Evolutionary conservation across 2,797 vertebrate genomes (phyloP).

Genomic region (Botia kubotai): DNA sequence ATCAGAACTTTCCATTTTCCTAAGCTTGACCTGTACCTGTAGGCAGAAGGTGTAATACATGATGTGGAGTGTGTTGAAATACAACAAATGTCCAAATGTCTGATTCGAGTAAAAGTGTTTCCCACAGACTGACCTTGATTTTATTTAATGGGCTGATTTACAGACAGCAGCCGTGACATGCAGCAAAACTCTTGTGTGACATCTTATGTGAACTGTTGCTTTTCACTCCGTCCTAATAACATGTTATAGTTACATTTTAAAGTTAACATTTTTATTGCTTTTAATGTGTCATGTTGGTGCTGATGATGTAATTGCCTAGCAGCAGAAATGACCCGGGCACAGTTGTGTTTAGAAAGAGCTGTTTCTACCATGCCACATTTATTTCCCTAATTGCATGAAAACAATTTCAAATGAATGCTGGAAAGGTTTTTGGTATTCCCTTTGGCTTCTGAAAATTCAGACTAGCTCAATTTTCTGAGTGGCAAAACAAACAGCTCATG

Average conservation of each 20-base stretch:
- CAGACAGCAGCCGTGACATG: constrained; percentile 30
- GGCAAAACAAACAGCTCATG: constrained; percentile 33
- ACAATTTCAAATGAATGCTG: constrained; percentile 60
- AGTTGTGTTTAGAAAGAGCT: constrained; percentile 56
- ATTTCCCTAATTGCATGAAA: constrained; percentile 67
- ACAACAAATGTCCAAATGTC: not conserved
- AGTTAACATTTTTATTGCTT: constrained; percentile 52
- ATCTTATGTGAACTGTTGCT: constrained; percentile 31
- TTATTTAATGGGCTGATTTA: constrained; percentile 43
- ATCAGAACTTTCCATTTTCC: not conserved
- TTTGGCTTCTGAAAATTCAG: constrained; percentile 20
- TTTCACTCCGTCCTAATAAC: constrained; percentile 24
- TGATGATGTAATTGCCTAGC: constrained; percentile 55
- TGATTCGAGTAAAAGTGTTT: constrained; percentile 35
- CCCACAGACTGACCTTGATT: constrained; percentile 38
- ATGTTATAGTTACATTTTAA: constrained; percentile 42
- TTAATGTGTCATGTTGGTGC: constrained; percentile 54
- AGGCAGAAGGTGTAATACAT: constrained; percentile 1
- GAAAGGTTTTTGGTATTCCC: constrained; percentile 46
- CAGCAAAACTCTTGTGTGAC: constrained; percentile 27
- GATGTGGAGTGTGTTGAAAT: not conserved
- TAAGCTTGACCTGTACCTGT: constrained; percentile 7
- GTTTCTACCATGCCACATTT: constrained; percentile 57
- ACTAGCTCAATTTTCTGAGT: constrained; percentile 30
- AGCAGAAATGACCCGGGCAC: constrained; percentile 44